Conservation (phyloP, 2,888 invertebrate genomes). For the Drosophila robusta region DNA sequence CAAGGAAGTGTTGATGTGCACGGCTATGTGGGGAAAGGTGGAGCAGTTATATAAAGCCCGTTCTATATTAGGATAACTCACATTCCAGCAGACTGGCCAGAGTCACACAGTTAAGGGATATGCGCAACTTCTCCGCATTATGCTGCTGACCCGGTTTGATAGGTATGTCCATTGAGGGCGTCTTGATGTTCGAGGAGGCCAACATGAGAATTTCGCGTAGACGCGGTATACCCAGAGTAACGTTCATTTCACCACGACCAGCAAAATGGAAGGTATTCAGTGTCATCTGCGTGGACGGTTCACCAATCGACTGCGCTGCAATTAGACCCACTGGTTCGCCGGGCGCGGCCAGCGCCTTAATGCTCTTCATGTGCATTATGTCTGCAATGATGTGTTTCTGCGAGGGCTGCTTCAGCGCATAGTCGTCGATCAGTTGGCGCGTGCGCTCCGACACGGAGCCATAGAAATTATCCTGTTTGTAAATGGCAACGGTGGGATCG, state of each 20-base stretch:
- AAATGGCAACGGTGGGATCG: constrained; percentile 90
- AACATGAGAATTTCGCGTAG: constrained; percentile 98
- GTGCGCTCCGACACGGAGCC: constrained; percentile 94
- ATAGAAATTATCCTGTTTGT: constrained; percentile 91
- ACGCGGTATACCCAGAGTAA: constrained; percentile 99
- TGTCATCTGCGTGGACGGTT: constrained; percentile 99
- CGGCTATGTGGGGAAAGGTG: constrained; percentile 58
- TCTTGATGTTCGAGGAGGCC: constrained; percentile 96
- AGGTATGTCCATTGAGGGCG: constrained; percentile 98
- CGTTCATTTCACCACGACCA: constrained; percentile 99
- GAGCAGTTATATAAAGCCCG: background rate
- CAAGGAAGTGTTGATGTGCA: constrained; percentile 84
- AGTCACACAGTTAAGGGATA: constrained; percentile 91
- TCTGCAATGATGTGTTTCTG: constrained; percentile 87
- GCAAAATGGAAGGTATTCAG: constrained; percentile 99
- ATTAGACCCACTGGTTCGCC: constrained; percentile 97
- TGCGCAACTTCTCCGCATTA: constrained; percentile 89
- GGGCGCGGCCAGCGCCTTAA: constrained; percentile 92
- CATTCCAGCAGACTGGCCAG: constrained; percentile 92
- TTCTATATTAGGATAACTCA: constrained; percentile 46
- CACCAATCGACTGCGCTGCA: constrained; percentile 99
- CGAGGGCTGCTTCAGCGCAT: constrained; percentile 86
- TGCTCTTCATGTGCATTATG: constrained; percentile 91
- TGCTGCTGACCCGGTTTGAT: constrained; percentile 87
- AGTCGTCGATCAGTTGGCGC: constrained; percentile 88